A percentile compares a stretch with the other conserved stretches of the same genome.
These are phyloP conservation scores for Zeus faber DNA, from an alignment of 2,113 vertebrate species.

Conservation along the genomic window DNA sequence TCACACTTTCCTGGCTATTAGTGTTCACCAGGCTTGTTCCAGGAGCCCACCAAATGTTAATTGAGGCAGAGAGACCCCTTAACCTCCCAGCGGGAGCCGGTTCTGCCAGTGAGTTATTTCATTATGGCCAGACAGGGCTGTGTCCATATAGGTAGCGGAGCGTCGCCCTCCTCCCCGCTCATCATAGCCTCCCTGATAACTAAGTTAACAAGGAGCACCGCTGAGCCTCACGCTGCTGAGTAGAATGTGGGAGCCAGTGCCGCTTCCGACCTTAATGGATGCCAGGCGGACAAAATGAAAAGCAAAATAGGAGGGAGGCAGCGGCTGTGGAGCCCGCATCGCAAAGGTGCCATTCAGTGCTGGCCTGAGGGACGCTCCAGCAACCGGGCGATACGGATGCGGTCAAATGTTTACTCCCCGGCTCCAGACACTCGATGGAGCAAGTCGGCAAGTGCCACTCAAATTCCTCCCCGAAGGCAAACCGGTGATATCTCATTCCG, in stretches of 20 bases:
- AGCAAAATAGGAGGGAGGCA: conserved; percentile 13
- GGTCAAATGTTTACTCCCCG: conserved; percentile 27
- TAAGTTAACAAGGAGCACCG: conserved; percentile 61
- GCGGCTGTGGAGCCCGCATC: conserved; percentile 16
- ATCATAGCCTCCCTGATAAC: conserved; percentile 52
- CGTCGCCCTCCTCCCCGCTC: conserved; percentile 43
- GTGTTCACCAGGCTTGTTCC: conserved; percentile 60
- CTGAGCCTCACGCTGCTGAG: conserved; percentile 44
- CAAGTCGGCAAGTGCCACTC: neutral
- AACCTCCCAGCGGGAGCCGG: conserved; percentile 58
- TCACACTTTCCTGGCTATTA: conserved; percentile 74
- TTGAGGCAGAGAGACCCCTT: conserved; percentile 73
- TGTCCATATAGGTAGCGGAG: conserved; percentile 27
- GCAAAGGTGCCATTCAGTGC: neutral
- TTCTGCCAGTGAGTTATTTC: conserved; percentile 64
- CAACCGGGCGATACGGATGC: conserved; percentile 22
- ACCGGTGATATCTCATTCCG: too few species aligned
- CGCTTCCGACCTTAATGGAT: conserved; percentile 44
- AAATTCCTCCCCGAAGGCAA: too few species aligned
- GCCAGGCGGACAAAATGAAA: conserved; percentile 26
- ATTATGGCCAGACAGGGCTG: conserved; percentile 58
- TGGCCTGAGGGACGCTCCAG: too few species aligned
- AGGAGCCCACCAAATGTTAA: conserved; percentile 71
- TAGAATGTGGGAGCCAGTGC: conserved; percentile 25
- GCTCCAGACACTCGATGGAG: neutral